Base-by-base conservation (phyloP, 2,888 invertebrate species). In the Caenorhabditis sinica region DNA sequence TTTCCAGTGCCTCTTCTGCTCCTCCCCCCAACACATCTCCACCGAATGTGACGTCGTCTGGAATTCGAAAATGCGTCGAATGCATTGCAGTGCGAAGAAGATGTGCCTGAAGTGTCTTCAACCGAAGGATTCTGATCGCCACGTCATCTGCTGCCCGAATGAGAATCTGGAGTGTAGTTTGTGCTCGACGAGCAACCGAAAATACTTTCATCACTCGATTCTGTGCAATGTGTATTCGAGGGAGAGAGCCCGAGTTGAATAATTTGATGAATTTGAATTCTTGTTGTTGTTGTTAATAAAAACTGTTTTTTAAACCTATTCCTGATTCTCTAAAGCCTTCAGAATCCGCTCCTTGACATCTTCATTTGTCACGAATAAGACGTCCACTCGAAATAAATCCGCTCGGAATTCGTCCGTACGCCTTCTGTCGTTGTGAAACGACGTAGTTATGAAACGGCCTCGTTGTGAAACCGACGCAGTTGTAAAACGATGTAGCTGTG, bases 1-100 rank as follows among this genome's bases (percentile, higher is more conserved):
- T 49, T 49, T 49, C 3, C 49, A 49, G 49, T 49, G 49, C 49
- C n/a, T 49, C 49, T 49, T 49, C 49, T 49, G 49, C 49, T 17
- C 49, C 49, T 2, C n/a, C 49, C 5, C 49, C 5, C 1, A 17
- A 1, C 49, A 49, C 49, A 11, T 20, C 17, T 49, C 49, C n/a
- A 49, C 8, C n/a, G 49, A 49, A 2, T 49, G 49, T 11, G 17
- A n/a, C n/a, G 20, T n/a, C 49, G 13, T 20, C 49, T 49, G 49
- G 49, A 49, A 49, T n/a, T n/a, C 49, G 8, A 49, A 49, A 17
- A 3, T n/a, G n/a, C 49, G 49, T 20, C 49, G 49, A 49, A 49
- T 6, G 49, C 49, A 20, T 1, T 2, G 13, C 49, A 49, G 49
- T n/a, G 17, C 49, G 2, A 17, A 49, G 20, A 49, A 49, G n/a